These are phyloP conservation scores for Potamarius usumacintae DNA, from an alignment of 2,113 vertebrate genomes.

Conservation along the genomic window DNA sequence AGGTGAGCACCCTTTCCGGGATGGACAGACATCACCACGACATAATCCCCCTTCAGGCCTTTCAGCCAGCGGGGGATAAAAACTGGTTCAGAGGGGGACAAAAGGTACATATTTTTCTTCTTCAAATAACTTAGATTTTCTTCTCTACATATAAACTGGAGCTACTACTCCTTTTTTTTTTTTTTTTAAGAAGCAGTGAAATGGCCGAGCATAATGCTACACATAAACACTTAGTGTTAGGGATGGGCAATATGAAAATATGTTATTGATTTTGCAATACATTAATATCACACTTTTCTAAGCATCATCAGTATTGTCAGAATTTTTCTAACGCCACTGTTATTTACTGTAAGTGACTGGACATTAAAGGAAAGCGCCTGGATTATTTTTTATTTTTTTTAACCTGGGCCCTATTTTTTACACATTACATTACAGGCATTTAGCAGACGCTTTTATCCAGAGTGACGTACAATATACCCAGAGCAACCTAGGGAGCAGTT, in stretches of 20 bases:
- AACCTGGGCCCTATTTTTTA: no score
- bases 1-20: no score
- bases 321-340: background rate
- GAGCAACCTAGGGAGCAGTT: no score
- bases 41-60: no score
- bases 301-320: background rate
- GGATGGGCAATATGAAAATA: background rate
- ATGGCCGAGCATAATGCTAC: background rate
- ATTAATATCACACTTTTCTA: background rate
- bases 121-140: background rate
- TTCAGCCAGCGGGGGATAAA: no score
- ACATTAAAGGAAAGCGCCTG: no score
- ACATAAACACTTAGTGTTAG: background rate
- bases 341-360: background rate
- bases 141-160: background rate
- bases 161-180: background rate
- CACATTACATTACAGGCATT: no score
- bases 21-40: no score
- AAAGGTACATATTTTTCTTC: background rate
- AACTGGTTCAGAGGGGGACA: no score
- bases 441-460: no score
- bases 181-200: background rate
- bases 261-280: background rate
- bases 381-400: no score
- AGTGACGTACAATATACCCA: no score